Percentiles rank a stretch among this genome's conserved stretches.
Evolutionary conservation across 2,888 invertebrate species (phyloP).

Genomic region (Escarpia spicata): DNA sequence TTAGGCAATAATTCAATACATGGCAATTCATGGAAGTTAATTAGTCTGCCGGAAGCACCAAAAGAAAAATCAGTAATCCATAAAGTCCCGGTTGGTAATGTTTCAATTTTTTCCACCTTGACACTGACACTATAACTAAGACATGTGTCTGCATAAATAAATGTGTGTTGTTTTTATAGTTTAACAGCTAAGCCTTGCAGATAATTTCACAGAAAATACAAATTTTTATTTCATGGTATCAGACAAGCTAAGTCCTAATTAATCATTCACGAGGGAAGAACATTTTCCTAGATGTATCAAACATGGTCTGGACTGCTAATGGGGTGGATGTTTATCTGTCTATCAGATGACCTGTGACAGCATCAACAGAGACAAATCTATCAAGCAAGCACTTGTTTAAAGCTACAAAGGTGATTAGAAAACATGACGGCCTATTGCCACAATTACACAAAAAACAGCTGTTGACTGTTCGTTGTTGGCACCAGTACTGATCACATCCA

Average conservation of each 20-base stretch:
- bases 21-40: not conserved
- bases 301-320: not conserved
- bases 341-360: not conserved
- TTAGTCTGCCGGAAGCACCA: not conserved
- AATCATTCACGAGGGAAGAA: not conserved
- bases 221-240: not conserved
- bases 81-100: not conserved
- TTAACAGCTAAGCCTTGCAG: not conserved
- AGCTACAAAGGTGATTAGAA: not conserved
- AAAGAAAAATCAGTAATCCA: not conserved
- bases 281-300: not conserved
- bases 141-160: not conserved
- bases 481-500: not conserved
- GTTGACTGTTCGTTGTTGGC: not conserved
- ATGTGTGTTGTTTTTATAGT: not conserved
- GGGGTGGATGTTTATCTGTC: not conserved
- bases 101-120: not conserved
- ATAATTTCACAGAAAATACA: not conserved
- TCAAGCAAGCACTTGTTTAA: not conserved
- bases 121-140: not conserved
- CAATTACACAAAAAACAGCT: not conserved
- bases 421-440: not conserved
- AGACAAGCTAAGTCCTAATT: not conserved
- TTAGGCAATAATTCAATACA: slow-evolving; percentile 13
- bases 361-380: not conserved